Evolutionary conservation across 1,140 invertebrate genomes (phyloP), one percentile per base, ranked within the genome.

Genomic region (Cyrtorhinus lividipennis): DNA sequence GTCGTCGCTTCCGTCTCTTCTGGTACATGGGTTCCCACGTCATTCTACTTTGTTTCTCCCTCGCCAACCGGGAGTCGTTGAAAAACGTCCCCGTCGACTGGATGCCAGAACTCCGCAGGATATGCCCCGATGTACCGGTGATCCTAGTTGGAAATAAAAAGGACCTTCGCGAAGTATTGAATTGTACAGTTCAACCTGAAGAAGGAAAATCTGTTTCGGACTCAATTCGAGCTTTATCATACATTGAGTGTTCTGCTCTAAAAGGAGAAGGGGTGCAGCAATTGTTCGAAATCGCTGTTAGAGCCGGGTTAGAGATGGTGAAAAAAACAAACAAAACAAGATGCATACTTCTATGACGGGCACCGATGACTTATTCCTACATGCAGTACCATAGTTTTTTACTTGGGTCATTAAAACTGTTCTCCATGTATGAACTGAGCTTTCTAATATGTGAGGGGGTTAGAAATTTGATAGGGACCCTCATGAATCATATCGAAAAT

Each of bases 221-320:
- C 73, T 98, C 98, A 79, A 99, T 99, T 66, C 96, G 94, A 77
- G 96, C 96, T 65, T 98, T 95, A 76, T 93, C 92, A 62, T 99
- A 99, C 80, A 81, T 99, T 67, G 96, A 99, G 80, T 99, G 96
- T 79, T 98, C 95, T 57, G 95, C 96, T 70, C 99, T 98, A 77
- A 98, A 93, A 74, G 98, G 98, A 83, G 96, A 99, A 73, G 95
- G 95, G 71, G 95, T 99, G 56, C 82, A 94, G 71, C 95, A 98
- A 78, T 95, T 99, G 53, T 99, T 99, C 79, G 95, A 99, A 83
- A 98, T 93, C 69, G 96, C 96, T 69, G 98, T 96, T 61, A 83
- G 92, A 73, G 95, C 96, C 73, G 95, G 96, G 71, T 79, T 99
- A 75, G 92, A 96, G 81, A 91, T 92, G 68, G 72, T 65, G 58